Conservation (phyloP, 2,797 vertebrate genomes). For the Brotula barbata region DNA sequence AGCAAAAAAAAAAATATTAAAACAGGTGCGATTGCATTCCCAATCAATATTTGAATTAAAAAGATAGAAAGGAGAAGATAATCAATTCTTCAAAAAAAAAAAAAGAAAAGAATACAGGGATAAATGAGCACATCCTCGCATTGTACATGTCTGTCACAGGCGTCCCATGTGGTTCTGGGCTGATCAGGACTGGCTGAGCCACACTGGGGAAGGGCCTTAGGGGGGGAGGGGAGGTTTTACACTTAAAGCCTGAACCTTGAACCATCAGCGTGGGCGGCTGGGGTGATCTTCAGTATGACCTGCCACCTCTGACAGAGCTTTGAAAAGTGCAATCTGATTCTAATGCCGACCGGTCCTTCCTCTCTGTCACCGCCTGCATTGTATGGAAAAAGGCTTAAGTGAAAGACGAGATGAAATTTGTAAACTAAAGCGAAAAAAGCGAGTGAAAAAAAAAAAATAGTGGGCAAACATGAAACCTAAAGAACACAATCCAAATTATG, state of each 20-base stretch:
- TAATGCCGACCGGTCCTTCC: conserved; percentile 63
- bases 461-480: neutral
- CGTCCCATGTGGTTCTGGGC: conserved; percentile 71
- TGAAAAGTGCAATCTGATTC: conserved; percentile 74
- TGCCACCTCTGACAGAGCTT: conserved; percentile 70
- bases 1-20: too few species aligned
- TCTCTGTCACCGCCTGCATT: conserved; percentile 61
- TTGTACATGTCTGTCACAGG: conserved; percentile 62
- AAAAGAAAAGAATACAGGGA: conserved; percentile 47
- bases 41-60: too few species aligned
- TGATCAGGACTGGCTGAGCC: conserved; percentile 67
- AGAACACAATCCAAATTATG: neutral
- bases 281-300: conserved; percentile 73
- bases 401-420: conserved; percentile 6
- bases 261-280: conserved; percentile 70
- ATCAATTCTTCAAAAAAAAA: too few species aligned
- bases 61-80: conserved; percentile 43
- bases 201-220: conserved; percentile 54
- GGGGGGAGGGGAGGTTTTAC: conserved; percentile 48
- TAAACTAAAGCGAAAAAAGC: neutral
- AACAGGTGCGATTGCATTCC: too few species aligned
- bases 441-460: conserved; percentile 4
- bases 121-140: conserved; percentile 54
- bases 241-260: conserved; percentile 62
- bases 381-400: conserved; percentile 31